Evolutionary conservation across 2,113 vertebrate genomes (phyloP).

Genomic region (Megaceryle torquata): DNA sequence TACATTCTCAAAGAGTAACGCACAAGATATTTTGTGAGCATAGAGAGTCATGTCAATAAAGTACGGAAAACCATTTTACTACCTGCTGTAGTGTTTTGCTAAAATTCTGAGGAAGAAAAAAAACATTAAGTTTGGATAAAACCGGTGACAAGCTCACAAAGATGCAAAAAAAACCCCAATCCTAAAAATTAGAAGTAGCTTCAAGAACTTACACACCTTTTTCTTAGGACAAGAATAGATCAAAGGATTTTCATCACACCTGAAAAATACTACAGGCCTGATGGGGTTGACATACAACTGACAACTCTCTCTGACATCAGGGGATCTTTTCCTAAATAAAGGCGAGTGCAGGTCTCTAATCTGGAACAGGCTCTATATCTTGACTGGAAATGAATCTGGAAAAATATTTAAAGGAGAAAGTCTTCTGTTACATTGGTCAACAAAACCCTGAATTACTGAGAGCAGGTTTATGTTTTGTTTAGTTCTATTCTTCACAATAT

Average conservation of each 20-base stretch:
- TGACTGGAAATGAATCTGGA: neutral
- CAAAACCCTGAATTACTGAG: neutral
- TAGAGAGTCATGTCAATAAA: neutral
- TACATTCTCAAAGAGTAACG: neutral
- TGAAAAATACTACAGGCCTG: neutral
- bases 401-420: neutral
- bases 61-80: accelerated
- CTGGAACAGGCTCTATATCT: neutral
- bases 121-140: neutral
- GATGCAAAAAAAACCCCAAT: neutral
- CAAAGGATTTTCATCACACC: neutral
- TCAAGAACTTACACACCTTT: neutral
- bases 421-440: neutral
- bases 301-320: neutral
- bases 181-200: neutral
- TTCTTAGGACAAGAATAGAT: neutral
- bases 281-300: neutral
- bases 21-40: neutral
- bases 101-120: neutral
- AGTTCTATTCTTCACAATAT: neutral
- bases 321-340: neutral
- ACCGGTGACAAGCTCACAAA: neutral
- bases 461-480: neutral
- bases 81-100: neutral
- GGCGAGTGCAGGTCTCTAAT: neutral